Base-by-base conservation (phyloP, 2,113 vertebrate genomes). In the Brachypodius melanocephalos region DNA sequence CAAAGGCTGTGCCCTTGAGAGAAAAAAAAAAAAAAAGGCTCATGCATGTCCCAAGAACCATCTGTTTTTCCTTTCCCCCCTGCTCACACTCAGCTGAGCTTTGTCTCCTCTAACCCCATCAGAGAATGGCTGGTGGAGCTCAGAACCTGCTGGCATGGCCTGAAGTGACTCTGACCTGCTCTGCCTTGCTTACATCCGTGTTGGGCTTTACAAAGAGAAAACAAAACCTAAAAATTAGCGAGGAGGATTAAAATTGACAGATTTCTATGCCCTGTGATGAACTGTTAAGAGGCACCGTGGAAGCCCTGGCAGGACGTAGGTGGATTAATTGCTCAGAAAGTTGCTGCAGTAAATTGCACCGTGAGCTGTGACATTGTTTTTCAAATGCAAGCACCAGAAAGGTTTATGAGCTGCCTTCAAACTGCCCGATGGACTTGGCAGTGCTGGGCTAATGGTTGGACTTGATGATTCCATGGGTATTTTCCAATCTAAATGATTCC, bases 321-420 rank as follows among this genome's bases (percentile, higher is more conserved):
- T 76, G 93, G 94, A 75, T 94, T 92, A 85, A 92, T 75, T 76
- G 84, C 91, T 94, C 94, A 82, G 40, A 87, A 87, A 65, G 91
- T 88, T 48, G 51, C 80, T 76, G 31, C 69, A 79, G 29, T 42
- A 45, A 72, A 68, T 29, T 25, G 45, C 62, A 68, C 52, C 26
- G 45, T 2, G 87, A 81, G 69, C 80, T 77, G 32, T 4, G 72
- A 38, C 51, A 14, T 49, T 31, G 68, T 25, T 93, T 84, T 55
- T 25, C 73, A 94, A 45, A 71, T 8, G 17, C n/a, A 65, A 48
- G 26, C 12, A 31, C 52, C 22, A 7, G 38, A 6, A 59, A 80
- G 83, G 76, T 84, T 90, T 28, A 71, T 0, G 36, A 78, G 80
- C 16, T 52, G 68, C 76, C 80, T 71, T 71, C 51, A 40, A 67